A percentile compares a stretch with the other conserved stretches of the same genome.
Evolutionary conservation across 1,140 invertebrate genomes (phyloP).

Genomic region (Pemphigus obesinymphae): DNA sequence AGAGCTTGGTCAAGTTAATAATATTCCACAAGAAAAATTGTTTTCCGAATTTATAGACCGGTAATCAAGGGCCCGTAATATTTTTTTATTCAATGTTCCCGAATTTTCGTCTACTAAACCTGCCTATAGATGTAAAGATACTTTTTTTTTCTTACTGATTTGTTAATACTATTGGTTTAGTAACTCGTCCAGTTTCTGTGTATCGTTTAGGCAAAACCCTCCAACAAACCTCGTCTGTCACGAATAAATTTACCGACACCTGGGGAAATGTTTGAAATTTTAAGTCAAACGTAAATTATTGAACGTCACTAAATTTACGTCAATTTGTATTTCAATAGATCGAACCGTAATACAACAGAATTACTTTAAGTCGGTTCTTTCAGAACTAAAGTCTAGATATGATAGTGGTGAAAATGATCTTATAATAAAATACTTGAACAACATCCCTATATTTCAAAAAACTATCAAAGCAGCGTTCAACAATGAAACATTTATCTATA

Average conservation of each 20-base stretch:
- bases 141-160: too few relatives aligned
- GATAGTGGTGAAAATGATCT: neutral
- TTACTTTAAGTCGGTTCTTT: neutral
- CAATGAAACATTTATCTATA: too few relatives aligned
- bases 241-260: neutral
- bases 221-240: neutral
- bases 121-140: neutral
- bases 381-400: neutral
- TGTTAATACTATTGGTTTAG: neutral
- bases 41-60: neutral
- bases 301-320: neutral
- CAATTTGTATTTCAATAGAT: neutral
- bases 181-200: too few relatives aligned
- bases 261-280: neutral
- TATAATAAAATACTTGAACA: too few relatives aligned
- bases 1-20: neutral
- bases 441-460: too few relatives aligned
- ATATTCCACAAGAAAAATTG: neutral
- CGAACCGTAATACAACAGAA: neutral
- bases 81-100: slow-evolving; percentile 1
- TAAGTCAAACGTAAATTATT: slow-evolving; percentile 6
- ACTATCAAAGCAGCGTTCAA: too few relatives aligned
- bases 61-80: neutral
- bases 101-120: neutral
- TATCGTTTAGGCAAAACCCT: neutral